Conservation (phyloP, 2,888 invertebrate genomes). For the Drosophila atripex region DNA sequence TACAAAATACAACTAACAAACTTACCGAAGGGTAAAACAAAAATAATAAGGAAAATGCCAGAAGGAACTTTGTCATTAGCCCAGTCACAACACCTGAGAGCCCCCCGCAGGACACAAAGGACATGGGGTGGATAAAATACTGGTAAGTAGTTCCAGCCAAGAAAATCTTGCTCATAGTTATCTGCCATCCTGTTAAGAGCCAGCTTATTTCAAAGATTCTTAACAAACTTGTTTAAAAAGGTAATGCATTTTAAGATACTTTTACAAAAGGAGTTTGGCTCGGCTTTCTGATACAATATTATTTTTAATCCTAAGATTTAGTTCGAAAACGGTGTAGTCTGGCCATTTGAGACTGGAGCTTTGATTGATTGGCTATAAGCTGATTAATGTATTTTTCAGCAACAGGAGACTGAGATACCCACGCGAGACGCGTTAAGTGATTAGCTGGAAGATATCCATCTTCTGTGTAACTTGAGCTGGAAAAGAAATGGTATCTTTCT, state of each 20-base stretch:
- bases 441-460: slow-evolving; percentile 41
- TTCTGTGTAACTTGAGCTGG: slow-evolving; percentile 26
- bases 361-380: slow-evolving; percentile 64
- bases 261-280: neutral
- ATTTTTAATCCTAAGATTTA: slow-evolving; percentile 2
- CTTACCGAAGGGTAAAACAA: slow-evolving; percentile 13
- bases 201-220: neutral
- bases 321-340: neutral
- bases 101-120: slow-evolving; percentile 8
- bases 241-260: neutral
- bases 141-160: slow-evolving; percentile 21
- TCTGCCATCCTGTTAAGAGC: neutral
- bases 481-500: slow-evolving; percentile 16
- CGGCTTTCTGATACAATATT: too few relatives aligned
- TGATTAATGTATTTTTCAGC: slow-evolving; percentile 55
- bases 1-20: slow-evolving; percentile 10
- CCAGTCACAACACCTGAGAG: slow-evolving; percentile 34
- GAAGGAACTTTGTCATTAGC: slow-evolving; percentile 45
- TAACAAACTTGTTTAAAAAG: neutral
- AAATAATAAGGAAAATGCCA: slow-evolving; percentile 2
- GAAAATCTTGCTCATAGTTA: neutral
- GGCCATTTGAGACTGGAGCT: slow-evolving; percentile 4
- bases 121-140: slow-evolving; percentile 22
- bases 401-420: slow-evolving; percentile 7
- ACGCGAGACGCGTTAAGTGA: slow-evolving; percentile 36